These are phyloP conservation scores for Aphelinus atriplicis DNA, from an alignment of 1,140 invertebrate genomes.

Conservation along the genomic window DNA sequence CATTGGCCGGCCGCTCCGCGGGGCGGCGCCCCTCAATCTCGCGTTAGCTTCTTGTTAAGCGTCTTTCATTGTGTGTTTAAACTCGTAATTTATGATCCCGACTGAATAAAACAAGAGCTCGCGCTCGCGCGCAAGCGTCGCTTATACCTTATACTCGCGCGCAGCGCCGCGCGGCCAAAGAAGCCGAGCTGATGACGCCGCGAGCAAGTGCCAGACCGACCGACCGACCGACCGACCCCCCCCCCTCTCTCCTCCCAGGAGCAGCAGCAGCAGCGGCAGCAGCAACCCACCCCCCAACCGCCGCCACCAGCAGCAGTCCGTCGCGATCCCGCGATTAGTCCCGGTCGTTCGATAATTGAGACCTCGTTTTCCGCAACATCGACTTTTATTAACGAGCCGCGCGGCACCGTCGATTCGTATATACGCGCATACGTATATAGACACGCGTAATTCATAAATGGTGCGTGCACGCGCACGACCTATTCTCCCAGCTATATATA, in stretches of 20 bases:
- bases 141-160: not conserved
- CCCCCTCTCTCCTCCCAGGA: not conserved
- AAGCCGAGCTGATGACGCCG: not conserved
- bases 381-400: constrained; percentile 57
- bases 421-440: no score
- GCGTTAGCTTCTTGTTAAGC: constrained; percentile 69
- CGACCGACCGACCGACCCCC: not conserved
- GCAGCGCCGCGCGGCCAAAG: not conserved
- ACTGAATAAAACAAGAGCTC: constrained; percentile 68
- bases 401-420: constrained; percentile 12
- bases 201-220: not conserved
- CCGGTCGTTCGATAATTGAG: constrained; percentile 54
- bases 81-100: constrained; percentile 68
- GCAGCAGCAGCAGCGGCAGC: constrained; percentile 1
- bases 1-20: constrained; percentile 41
- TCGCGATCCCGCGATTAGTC: constrained; percentile 8
- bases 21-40: constrained; percentile 58
- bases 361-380: constrained; percentile 64
- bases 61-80: constrained; percentile 69
- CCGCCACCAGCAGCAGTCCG: no score
- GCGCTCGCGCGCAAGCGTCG: not conserved
- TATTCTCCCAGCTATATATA: no score
- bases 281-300: not conserved
- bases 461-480: not conserved
- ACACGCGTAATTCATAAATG: no score